These are phyloP conservation scores for Deroplatys truncata DNA, from an alignment of 2,888 invertebrate genomes.

Conservation along the genomic window DNA sequence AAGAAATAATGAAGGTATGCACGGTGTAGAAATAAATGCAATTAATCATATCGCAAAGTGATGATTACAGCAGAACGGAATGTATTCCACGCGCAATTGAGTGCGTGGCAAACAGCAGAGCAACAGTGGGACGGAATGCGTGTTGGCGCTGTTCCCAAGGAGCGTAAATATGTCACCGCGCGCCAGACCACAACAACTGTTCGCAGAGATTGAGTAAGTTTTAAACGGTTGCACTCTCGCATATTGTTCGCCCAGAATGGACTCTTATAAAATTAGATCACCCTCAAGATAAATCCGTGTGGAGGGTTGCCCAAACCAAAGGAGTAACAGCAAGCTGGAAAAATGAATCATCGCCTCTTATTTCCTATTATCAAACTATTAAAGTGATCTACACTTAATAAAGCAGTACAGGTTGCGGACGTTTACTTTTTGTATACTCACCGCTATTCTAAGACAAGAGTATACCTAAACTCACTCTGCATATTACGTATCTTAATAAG, in stretches of 20 bases:
- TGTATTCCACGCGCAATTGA: background rate
- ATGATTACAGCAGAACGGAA: background rate
- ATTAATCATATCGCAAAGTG: background rate
- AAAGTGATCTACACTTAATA: no score
- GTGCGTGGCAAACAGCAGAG: background rate
- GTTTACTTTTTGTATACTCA: no score
- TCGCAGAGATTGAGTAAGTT: constrained; percentile 5
- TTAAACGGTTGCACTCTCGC: background rate
- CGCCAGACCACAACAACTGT: background rate
- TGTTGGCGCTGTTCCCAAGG: background rate
- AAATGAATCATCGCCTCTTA: no score
- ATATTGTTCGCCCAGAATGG: background rate
- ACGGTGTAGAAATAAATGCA: background rate
- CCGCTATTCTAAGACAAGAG: no score
- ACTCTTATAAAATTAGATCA: no score
- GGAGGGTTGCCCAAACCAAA: no score
- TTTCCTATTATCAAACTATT: no score
- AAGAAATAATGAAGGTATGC: background rate
- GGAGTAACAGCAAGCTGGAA: no score
- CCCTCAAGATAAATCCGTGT: no score
- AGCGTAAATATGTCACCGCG: background rate
- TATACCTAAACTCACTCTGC: no score
- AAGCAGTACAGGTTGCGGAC: no score
- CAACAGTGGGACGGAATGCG: background rate
- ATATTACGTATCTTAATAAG: no score